A percentile compares a stretch with the other conserved stretches of the same genome.
Evolutionary conservation across 2,797 vertebrate species (phyloP).

Genomic region (Pogonophryne albipinna): DNA sequence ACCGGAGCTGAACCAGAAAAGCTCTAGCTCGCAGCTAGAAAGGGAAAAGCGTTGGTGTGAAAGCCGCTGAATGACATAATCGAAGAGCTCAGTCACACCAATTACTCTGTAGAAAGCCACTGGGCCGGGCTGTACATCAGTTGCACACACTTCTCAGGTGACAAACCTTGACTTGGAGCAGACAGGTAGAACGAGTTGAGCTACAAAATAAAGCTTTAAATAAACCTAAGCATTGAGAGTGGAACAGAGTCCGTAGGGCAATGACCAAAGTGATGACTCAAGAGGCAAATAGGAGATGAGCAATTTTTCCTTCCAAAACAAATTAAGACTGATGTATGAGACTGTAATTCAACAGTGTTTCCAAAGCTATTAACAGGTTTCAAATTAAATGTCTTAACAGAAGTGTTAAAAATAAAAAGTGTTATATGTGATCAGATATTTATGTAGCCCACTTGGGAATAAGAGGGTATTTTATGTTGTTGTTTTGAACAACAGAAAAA

Average conservation of each 20-base stretch:
- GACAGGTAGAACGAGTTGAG: neutral
- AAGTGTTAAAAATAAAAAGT: too few species aligned
- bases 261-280: neutral
- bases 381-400: constrained; percentile 2
- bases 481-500: neutral
- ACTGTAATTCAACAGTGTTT: neutral
- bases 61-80: neutral
- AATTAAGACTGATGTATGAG: neutral
- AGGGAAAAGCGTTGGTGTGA: too few species aligned
- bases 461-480: neutral
- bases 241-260: constrained; percentile 8
- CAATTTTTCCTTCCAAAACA: neutral
- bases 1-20: too few species aligned
- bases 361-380: neutral
- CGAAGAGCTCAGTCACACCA: constrained; percentile 2
- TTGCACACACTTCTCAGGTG: constrained; percentile 21
- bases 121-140: neutral
- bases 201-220: neutral
- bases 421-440: neutral
- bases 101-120: neutral
- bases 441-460: neutral
- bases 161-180: neutral
- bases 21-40: too few species aligned
- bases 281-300: neutral
- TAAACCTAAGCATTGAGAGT: neutral